phyloP scores from a whole-genome alignment of 2,797 vertebrate species.

The Rhabdophis nuchalis region DNA sequence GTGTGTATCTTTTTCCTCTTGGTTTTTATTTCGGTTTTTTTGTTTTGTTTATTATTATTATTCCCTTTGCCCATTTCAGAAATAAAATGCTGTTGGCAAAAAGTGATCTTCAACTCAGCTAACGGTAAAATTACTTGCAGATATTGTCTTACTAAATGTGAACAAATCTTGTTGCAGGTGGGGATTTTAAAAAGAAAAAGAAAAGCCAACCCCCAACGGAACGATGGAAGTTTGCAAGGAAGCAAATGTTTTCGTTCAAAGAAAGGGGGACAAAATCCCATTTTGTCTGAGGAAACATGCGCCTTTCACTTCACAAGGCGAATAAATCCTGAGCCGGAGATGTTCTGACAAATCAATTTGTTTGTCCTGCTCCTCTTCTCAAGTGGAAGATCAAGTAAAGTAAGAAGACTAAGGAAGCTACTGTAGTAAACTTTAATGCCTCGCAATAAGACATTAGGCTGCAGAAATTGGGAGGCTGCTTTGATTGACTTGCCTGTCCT shows the following conservation, averaged over 20 bases:
- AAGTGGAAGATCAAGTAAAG: neutral
- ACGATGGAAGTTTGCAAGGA: neutral
- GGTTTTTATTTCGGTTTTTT: neutral
- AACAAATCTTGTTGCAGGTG: neutral
- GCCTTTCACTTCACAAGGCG: neutral
- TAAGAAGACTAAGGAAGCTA: neutral
- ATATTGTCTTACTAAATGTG: constrained; percentile 21
- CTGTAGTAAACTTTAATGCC: neutral
- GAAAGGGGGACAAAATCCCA: neutral
- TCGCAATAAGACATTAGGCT: neutral
- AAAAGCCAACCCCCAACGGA: constrained; percentile 13
- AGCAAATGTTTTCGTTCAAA: neutral
- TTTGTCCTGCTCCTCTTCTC: neutral
- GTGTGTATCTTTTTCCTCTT: neutral
- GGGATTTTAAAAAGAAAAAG: neutral
- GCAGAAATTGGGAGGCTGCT: neutral
- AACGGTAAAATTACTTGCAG: neutral
- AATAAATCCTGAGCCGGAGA: neutral
- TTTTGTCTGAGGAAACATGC: constrained; percentile 6
- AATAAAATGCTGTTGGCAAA: constrained; percentile 47
- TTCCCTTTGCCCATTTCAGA: constrained; percentile 27
- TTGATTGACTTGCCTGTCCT: neutral
- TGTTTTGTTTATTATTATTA: neutral
- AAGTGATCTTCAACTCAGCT: neutral
- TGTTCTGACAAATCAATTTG: constrained; percentile 11